Base-by-base conservation (phyloP, 2,797 vertebrate species). In the Halcyon smyrnensis region DNA sequence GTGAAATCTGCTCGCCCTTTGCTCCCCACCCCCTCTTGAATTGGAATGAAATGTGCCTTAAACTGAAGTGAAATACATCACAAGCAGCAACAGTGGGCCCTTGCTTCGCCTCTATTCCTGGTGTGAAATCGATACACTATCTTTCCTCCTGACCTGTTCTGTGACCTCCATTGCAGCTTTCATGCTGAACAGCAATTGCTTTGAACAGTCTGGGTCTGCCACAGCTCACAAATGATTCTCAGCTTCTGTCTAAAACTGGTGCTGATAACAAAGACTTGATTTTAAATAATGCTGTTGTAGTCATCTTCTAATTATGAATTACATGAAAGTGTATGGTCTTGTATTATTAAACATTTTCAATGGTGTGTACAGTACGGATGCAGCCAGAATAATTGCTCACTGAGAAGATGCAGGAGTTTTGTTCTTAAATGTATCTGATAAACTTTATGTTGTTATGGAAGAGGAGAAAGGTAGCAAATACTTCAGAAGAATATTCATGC, bases 111-210 rank as follows among this genome's bases (percentile, higher is more conserved):
- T 98, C 98, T 97, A 94, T 98, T 98, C 98, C 98, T 97, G 98
- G 97, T 98, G 98, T 98, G 98, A 99, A 99, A 99, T 99, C 98
- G 98, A 99, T 99, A 99, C 98, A 98, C 98, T 98, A 98, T 99
- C 98, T 98, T 98, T 98, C 98, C 98, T 98, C 96, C 98, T 98
- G 98, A 98, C 98, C 98, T 98, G 98, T 96, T 98, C 97, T 90
- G 94, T 99, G 98, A 99, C 98, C 98, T 98, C 98, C 97, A 98
- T 98, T 98, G 98, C 98, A 97, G 98, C 98, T 98, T 98, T 98
- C 98, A 98, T 98, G 98, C 98, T 98, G 98, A 98, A 98, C 98
- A 98, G 98, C 98, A 98, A 98, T 98, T 98, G 98, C 98, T 98
- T 98, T 98, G 98, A 98, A 98, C 98, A 98, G 98, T 95, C 97